Evolutionary conservation across 2,797 vertebrate genomes (phyloP), one percentile per base, ranked within the genome.

Genomic region (Poeciliopsis turneri): DNA sequence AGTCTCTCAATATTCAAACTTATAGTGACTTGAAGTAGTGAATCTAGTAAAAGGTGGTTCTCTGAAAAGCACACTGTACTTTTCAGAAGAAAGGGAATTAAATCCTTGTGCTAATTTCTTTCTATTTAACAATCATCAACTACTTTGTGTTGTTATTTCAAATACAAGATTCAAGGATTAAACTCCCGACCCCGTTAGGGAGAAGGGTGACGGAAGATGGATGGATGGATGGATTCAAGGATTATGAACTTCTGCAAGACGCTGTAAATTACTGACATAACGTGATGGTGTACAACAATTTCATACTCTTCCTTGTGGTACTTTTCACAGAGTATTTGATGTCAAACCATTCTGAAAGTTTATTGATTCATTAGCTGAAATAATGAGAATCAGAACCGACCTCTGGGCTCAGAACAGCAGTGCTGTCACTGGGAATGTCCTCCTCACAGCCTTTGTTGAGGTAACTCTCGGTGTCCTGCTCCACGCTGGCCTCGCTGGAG

Each of bases 401-500:
- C 95, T 99, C 98, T 25, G 96, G 97, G 76, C 98, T 98, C 88
- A 99, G 95, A 77, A 98, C 96, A 0, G 97, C 97, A 0, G 97
- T 99, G 95, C 98, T 99, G 89, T 99, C 98, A 18, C 98, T 99
- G 2, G 98, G 98, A 41, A 97, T 97, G 80, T 99, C 98, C 92
- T 99, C 98, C 88, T 98, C 98, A 0, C 96, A 97, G 78, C 94
- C 97, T 93, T 98, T 99, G 90, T 97, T 97, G 89, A 96, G 95
- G 89, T 96, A 97, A 90, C 96, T 97, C 91, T 97, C 97, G 0
- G 96, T 95, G 93, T 98, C 97, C 0, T 96, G 97, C 46, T 97
- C 98, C 0, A 88, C 94, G 74, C 97, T 99, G 88, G 95, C 97
- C 92, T 97, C 97, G 28, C 97, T 98, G 57, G 97, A 96, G 88